Base-by-base conservation (phyloP, 2,113 vertebrate species). In the Rattus norvegicus region DNA sequence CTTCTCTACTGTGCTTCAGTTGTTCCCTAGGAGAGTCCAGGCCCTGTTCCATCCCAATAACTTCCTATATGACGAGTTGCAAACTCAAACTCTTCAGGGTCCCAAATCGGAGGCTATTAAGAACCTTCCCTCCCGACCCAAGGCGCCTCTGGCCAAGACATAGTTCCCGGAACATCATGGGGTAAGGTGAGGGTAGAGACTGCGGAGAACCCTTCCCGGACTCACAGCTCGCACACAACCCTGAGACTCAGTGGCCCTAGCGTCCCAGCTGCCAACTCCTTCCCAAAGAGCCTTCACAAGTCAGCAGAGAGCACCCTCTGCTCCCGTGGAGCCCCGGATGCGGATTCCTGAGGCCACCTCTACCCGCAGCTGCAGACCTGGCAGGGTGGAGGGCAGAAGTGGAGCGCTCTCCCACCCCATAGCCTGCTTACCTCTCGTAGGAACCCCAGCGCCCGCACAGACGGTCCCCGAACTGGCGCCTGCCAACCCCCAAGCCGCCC, bases 381-480 rank as follows among this genome's bases (percentile, higher is more conserved):
- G 70, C 70, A 10, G n/a, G 70, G n/a, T 72, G 36, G 70, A 39
- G 26, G 76, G 84, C 47, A 7, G 59, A 10, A 49, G 63, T 43
- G n/a, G 63, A 52, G 47, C 30, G 49, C 75, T 8, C 6, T 22
- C 70, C 4, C 6, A 24, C 49, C 5, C 56, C 33, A 1, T 61
- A 10, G 56, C 28, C 24, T 24, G 36, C 59, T 70, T 72, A 54
- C 86, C 67, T 88, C 86, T 30, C 20, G 49, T 8, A 26, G 52
- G 54, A n/a, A 33, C 1, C 54, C 16, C n/a, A 4, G 8, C 11
- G 26, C 24, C 5, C 2, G 67, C 16, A 17, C 80, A 11, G 7
- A 5, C 10, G 1, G 26, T 2, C 43, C 0, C 5, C 47, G 0
- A 0, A 52, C 0, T 11, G 7, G 3, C 7, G 14, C 39, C 0